Base-by-base conservation (phyloP, 2,113 vertebrate genomes). In the Callocephalon fimbriatum region DNA sequence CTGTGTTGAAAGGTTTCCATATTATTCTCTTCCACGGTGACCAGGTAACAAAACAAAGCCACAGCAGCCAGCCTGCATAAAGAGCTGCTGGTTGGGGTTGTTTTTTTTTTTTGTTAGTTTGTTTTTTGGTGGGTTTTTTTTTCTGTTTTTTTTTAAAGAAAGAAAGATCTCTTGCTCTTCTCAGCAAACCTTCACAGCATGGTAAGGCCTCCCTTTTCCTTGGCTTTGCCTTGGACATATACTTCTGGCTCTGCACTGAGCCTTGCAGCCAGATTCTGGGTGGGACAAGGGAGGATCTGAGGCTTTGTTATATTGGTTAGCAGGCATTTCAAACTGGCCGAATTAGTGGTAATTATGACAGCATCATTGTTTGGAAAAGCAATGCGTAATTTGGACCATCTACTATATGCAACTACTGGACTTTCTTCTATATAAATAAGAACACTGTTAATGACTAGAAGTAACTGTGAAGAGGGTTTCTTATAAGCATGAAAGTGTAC, bases 21-120 rank as follows among this genome's bases (percentile, higher is more conserved):
- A 3, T 11, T 42, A 5, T 22, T 75, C 19, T 75, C n/a, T 72
- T 68, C 18, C 1, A 1, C 0, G 1, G 20, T n/a, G 19, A 50
- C 31, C 35, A 23, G 8, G 4, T 63, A 67, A 63, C 7, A 51
- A 76, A 74, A 37, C 5, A 17, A 82, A 86, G 4, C 11, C 18
- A 35, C 15, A 51, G 38, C 21, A 85, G 29, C 18, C 62, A 63
- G 14, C 21, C 56, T 35, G 51, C 23, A 51, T 56, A 18, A 63
- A 45, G 6, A 12, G 4, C 20, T 42, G 7, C 16, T 51, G 26
- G 50, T 29, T 51, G 26, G 26, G 26, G 7, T 7, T 54, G 17
- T 1, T 8, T 18, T 27, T 8, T 53, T 9, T n/a, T 50, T 25
- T 23, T 7, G 12, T 25, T 22, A n/a, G 45, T 22, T 47, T 47